Evolutionary conservation across 2,888 invertebrate species (phyloP).

Genomic region (Epistrophe eligans): DNA sequence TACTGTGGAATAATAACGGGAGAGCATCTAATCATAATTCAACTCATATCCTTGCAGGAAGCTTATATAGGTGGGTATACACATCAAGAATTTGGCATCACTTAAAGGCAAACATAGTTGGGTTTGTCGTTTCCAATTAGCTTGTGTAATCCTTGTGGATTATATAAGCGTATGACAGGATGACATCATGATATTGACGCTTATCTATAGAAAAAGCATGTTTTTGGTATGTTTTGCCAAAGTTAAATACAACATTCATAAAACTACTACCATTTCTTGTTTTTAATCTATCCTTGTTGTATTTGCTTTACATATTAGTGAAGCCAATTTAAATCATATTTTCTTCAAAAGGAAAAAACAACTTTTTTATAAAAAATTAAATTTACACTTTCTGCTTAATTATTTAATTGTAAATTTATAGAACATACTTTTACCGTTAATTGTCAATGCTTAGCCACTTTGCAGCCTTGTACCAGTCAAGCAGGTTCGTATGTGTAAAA

Average conservation of each 20-base stretch:
- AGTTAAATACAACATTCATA: too few species aligned
- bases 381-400: too few species aligned
- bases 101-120: constrained; percentile 15
- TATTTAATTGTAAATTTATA: too few species aligned
- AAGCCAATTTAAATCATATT: too few species aligned
- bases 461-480: too few species aligned
- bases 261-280: not conserved
- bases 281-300: too few species aligned
- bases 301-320: too few species aligned
- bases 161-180: constrained; percentile 46
- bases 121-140: constrained; percentile 67
- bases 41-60: constrained; percentile 49
- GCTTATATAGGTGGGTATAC: constrained; percentile 36
- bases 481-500: too few species aligned
- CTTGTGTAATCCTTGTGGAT: constrained; percentile 59
- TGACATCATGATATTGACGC: not conserved
- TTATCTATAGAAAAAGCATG: constrained; percentile 5
- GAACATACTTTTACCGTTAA: too few species aligned
- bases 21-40: constrained; percentile 70
- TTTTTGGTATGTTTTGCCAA: not conserved
- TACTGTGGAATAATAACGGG: not conserved
- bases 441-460: too few species aligned
- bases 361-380: too few species aligned
- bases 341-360: too few species aligned
- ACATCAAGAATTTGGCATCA: constrained; percentile 48